A percentile compares a stretch with the other conserved stretches of the same genome.
phyloP scores from a whole-genome alignment of 2,888 invertebrate genomes.

The Chironomus tentans region DNA sequence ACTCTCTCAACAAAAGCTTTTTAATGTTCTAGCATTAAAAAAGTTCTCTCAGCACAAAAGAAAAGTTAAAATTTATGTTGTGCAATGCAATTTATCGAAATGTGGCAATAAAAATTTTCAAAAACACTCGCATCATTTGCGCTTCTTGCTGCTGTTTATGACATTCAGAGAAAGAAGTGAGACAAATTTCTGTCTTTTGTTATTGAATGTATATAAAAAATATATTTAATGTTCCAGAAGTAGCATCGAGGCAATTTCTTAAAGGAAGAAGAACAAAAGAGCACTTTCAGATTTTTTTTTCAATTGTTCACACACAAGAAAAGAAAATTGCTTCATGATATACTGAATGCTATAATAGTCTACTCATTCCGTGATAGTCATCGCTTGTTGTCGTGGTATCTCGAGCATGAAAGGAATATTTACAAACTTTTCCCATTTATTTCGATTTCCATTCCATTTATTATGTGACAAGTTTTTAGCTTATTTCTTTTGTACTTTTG shows the following conservation, averaged over 20 bases:
- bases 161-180: background rate
- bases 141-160: background rate
- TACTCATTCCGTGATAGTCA: no score
- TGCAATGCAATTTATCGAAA: slow-evolving; percentile 15
- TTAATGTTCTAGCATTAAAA: background rate
- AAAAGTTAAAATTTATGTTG: background rate
- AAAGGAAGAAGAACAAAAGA: background rate
- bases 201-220: background rate
- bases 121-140: background rate
- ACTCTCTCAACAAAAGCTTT: no score
- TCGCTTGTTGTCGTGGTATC: background rate
- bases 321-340: background rate
- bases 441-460: slow-evolving; percentile 18
- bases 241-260: background rate
- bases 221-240: background rate
- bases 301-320: background rate
- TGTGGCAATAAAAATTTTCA: slow-evolving; percentile 17
- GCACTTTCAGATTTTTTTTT: background rate
- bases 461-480: slow-evolving; percentile 5
- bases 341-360: no score
- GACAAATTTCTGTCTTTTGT: background rate
- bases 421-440: slow-evolving; percentile 24
- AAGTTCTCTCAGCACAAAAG: background rate
- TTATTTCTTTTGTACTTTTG: background rate
- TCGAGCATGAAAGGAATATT: slow-evolving; percentile 8